Percentiles rank a stretch among this genome's conserved stretches.
Evolutionary conservation across 2,888 invertebrate species (phyloP).

Genomic region (Leptinotarsa peninsularis): DNA sequence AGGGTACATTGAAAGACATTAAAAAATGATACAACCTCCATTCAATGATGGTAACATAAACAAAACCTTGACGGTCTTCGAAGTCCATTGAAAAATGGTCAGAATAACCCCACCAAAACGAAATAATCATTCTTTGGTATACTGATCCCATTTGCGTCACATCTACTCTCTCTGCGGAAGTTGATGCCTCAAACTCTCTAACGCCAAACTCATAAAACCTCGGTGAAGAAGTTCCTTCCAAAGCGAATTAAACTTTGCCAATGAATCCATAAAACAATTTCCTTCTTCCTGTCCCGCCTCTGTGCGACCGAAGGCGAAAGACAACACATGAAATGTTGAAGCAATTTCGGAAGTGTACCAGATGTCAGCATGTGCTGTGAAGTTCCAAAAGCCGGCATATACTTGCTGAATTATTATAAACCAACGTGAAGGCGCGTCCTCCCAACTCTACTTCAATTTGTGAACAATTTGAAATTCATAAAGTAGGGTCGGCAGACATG

Average conservation of each 20-base stretch:
- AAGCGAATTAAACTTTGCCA: slow-evolving; percentile 1
- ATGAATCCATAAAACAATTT: neutral
- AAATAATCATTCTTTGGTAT: too few species aligned
- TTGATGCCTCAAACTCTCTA: too few species aligned
- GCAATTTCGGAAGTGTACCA: slow-evolving; percentile 30
- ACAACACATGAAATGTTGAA: slow-evolving; percentile 24
- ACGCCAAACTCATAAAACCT: neutral
- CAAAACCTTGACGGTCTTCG: too few species aligned
- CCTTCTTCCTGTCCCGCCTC: slow-evolving; percentile 12
- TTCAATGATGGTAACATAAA: too few species aligned
- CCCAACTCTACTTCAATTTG: slow-evolving; percentile 27
- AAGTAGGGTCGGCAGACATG: slow-evolving; percentile 19
- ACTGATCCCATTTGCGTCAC: too few species aligned
- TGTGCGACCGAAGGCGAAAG: slow-evolving; percentile 17
- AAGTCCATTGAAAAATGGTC: too few species aligned
- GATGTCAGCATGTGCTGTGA: slow-evolving; percentile 23
- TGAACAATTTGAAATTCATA: slow-evolving; percentile 27
- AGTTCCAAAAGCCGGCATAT: slow-evolving; percentile 14
- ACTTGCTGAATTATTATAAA: slow-evolving; percentile 25
- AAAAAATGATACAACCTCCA: too few species aligned
- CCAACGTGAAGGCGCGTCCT: slow-evolving; percentile 13
- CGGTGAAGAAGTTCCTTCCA: neutral
- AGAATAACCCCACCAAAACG: too few species aligned
- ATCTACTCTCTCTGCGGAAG: too few species aligned
- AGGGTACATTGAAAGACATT: too few species aligned